Base-by-base conservation (phyloP, 2,113 vertebrate species). In the Chlorodrepanis virens region DNA sequence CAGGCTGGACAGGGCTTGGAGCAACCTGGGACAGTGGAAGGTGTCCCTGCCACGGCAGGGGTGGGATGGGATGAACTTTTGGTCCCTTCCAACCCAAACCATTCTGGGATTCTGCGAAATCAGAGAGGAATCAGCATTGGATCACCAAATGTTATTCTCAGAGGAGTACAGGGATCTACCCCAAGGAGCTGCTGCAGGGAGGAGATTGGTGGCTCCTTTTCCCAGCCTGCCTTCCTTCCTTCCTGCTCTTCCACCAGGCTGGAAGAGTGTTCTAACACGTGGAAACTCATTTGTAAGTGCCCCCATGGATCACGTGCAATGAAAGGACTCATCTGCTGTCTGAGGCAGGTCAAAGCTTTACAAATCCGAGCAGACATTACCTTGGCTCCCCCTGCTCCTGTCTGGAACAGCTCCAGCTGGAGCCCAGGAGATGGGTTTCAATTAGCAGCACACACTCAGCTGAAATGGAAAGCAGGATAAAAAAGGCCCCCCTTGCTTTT, bases 191-290 rank as follows among this genome's bases (percentile, higher is more conserved):
- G 23, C n/a, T 28, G 9, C 0, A 14, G 18, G 18, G 33, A 56
- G 33, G 11, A 52, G 8, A 45, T 5, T 1, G 1, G 16, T 23
- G 5, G 6, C 28, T 78, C 8, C 1, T 12, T 49, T 61, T 10
- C 40, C 40, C 40, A 40, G 39, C 35, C 35, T 7, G 13, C 56
- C 54, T 56, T 6, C 54, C 33, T 57, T 6, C 33, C 56, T 57
- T 57, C 14, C 21, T 45, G 16, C 79, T 60, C 70, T 39, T 39
- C 15, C 74, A n/a, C 5, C 53, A 42, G 4, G 2, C 53, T 64
- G 20, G 29, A 31, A 35, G 27, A 72, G 29, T 0, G 0, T 4
- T 83, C 53, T 15, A 18, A 31, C 63, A 3, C 0, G 6, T 27
- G 27, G 53, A 72, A 86, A 69, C 44, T 18, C 10, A 4, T 47